A percentile compares a stretch with the other conserved stretches of the same genome.
Evolutionary conservation across 2,888 invertebrate species (phyloP).

Genomic region (Melinaea marsaeus): DNA sequence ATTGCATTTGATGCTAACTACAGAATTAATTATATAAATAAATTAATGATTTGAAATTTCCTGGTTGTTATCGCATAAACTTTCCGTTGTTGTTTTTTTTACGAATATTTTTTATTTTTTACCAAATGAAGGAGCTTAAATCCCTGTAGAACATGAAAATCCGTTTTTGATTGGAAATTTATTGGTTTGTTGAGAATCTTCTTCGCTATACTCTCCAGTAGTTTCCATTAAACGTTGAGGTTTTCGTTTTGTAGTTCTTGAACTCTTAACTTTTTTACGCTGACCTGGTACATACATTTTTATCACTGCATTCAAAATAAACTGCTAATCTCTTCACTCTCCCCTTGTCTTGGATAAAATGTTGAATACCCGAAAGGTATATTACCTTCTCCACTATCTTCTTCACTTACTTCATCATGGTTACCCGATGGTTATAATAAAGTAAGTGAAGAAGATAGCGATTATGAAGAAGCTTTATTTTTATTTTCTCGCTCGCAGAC

Average conservation of each 20-base stretch:
- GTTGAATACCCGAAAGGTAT: slow-evolving; percentile 56
- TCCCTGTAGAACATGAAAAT: slow-evolving; percentile 63
- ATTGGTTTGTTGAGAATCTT: slow-evolving; percentile 51
- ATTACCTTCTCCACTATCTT: slow-evolving; percentile 46
- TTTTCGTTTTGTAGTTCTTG: slow-evolving; percentile 35
- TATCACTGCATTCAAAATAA: neutral
- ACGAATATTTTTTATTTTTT: slow-evolving; percentile 46
- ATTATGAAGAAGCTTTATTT: slow-evolving; percentile 38
- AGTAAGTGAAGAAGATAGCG: too few relatives aligned
- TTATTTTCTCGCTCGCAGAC: slow-evolving; percentile 43
- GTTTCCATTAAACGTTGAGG: slow-evolving; percentile 45
- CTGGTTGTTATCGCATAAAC: slow-evolving; percentile 39
- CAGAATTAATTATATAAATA: slow-evolving; percentile 26
- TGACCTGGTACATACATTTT: slow-evolving; percentile 28
- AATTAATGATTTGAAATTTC: slow-evolving; percentile 37
- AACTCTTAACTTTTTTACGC: slow-evolving; percentile 24
- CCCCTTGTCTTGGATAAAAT: slow-evolving; percentile 63
- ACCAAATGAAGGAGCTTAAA: slow-evolving; percentile 64
- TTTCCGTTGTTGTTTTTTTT: slow-evolving; percentile 45
- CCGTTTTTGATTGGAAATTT: slow-evolving; percentile 59
- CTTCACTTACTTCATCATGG: slow-evolving; percentile 40
- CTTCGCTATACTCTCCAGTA: slow-evolving; percentile 39
- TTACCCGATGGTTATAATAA: slow-evolving; percentile 11
- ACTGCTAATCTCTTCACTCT: slow-evolving; percentile 1
- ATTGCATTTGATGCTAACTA: slow-evolving; percentile 40